Percentiles rank a stretch among this genome's conserved stretches.
Evolutionary conservation across 2,113 vertebrate genomes (phyloP).

Genomic region (Paratilapia polleni): DNA sequence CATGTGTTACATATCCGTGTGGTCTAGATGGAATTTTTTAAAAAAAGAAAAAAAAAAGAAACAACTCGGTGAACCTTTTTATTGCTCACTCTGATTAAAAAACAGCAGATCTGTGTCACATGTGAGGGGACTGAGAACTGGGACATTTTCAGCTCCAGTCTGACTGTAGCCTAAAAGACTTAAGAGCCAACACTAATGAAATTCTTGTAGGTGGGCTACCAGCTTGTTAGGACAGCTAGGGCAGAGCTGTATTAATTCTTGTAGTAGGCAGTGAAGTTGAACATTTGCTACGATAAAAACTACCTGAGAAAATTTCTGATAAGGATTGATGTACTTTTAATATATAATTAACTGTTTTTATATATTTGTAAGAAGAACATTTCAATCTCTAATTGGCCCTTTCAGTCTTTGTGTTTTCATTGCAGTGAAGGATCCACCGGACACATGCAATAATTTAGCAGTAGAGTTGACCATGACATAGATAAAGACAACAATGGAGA

Average conservation of each 20-base stretch:
- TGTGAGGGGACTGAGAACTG: slow-evolving; percentile 39
- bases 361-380: too few relatives aligned
- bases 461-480: too few relatives aligned
- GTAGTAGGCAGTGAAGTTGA: not conserved
- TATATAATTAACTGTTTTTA: too few relatives aligned
- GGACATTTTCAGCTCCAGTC: not conserved
- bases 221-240: not conserved
- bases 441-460: too few relatives aligned
- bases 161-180: not conserved
- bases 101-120: slow-evolving; percentile 43
- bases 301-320: not conserved
- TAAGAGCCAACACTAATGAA: slow-evolving; percentile 2
- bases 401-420: too few relatives aligned
- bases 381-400: too few relatives aligned
- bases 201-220: slow-evolving; percentile 21
- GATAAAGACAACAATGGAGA: too few relatives aligned
- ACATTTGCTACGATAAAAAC: not conserved
- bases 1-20: slow-evolving; percentile 22
- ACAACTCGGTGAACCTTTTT: not conserved
- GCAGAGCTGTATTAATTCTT: not conserved
- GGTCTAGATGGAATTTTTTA: slow-evolving; percentile 36
- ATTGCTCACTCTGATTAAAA: slow-evolving; percentile 41
- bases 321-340: not conserved
- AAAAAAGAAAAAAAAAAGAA: not conserved
- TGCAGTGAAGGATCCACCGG: too few relatives aligned